Evolutionary conservation across 2,113 vertebrate species (phyloP).

Genomic region (Cairina moschata): DNA sequence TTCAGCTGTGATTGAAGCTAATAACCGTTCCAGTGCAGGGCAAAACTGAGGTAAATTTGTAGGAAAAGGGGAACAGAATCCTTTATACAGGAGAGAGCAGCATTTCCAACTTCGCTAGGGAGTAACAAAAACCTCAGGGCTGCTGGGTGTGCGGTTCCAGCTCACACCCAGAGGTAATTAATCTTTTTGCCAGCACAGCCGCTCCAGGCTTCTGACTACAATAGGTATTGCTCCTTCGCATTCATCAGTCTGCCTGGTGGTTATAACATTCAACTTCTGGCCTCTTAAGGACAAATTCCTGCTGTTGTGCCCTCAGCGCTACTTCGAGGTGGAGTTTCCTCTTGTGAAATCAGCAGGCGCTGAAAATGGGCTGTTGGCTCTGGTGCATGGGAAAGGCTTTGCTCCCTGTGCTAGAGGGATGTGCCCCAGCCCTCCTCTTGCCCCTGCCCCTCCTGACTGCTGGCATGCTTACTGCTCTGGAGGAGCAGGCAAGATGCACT

Average conservation of each 20-base stretch:
- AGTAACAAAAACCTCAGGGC: neutral
- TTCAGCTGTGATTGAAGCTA: neutral
- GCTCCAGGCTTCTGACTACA: neutral
- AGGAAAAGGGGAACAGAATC: neutral
- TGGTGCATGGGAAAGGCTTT: neutral
- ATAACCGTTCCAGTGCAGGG: accelerated
- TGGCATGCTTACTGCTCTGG: neutral
- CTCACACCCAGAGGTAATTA: conserved; percentile 25
- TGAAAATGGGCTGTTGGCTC: neutral
- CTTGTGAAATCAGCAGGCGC: neutral
- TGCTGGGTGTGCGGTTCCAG: neutral
- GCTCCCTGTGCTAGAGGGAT: accelerated
- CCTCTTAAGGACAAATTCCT: conserved; percentile 50
- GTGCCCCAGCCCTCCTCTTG: neutral
- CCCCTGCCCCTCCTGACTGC: neutral
- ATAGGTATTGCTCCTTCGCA: neutral
- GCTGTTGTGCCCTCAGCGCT: neutral
- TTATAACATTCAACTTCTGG: neutral
- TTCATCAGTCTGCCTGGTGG: neutral
- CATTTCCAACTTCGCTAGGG: neutral
- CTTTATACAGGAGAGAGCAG: neutral
- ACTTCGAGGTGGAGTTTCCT: conserved; percentile 68
- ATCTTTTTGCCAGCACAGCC: neutral
- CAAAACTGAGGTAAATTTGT: neutral
- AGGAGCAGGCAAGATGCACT: neutral